Evolutionary conservation across 2,797 vertebrate genomes (phyloP), one percentile per base, ranked within the genome.

Genomic region (Avahi laniger): DNA sequence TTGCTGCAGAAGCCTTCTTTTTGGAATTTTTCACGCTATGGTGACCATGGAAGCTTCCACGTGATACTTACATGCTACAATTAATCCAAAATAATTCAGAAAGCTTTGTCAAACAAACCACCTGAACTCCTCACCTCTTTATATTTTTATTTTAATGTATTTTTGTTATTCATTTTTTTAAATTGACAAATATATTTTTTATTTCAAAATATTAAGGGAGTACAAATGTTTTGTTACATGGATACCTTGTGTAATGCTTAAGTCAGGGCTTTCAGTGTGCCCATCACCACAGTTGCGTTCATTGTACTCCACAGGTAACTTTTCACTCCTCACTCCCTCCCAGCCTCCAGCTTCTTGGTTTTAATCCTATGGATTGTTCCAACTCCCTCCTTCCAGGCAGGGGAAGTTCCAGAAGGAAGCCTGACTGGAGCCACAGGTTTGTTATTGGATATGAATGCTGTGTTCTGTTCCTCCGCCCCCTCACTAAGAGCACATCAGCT

Each of bases 361-460:
- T 65, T 65, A n/a, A 20, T 41, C 10, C 67, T 30, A 8, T 52
- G 26, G 52, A 33, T 38, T 70, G 11, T 11, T n/a, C 59, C 46
- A 67, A 28, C 15, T 63, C 33, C 33, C 2, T 89, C 9, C 38
- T 52, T 50, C 24, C 8, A 67, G 52, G 28, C 15, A 67, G 24
- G 28, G 22, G 0, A 76, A 38, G 8, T 54, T 91, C 54, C 63
- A 4, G 33, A 38, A 76, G 30, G 46, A 10, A 84, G 5, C 3
- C 15, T 15, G 50, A 22, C 10, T 9, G 7, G 48, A 41, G 15
- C 0, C 11, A 2, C 33, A 43, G 13, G 20, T 26, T 52, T 50
- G 43, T 38, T 35, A 22, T 5, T 43, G 11, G 28, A 7, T 14
- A 33, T 7, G 4, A 22, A 0, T 0, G 5, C 26, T 54, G 7